Evolutionary conservation across 2,113 vertebrate species (phyloP).

Genomic region (Python bivittatus): DNA sequence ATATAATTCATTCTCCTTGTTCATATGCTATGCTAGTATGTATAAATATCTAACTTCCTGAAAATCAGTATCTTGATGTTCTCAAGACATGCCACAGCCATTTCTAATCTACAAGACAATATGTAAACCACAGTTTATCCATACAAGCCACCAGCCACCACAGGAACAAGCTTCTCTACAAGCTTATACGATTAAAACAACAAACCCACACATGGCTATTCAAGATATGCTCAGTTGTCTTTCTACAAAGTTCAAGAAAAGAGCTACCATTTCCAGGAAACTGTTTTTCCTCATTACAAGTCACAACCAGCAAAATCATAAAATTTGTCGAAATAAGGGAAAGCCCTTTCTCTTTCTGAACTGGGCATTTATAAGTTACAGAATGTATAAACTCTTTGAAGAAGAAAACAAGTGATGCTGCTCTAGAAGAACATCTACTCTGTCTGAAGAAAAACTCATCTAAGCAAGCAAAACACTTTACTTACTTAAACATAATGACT

Average conservation of each 20-base stretch:
- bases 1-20: background rate
- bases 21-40: background rate
- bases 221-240: background rate
- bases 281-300: background rate
- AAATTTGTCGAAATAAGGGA: background rate
- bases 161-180: too few species aligned
- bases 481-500: background rate
- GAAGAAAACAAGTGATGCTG: background rate
- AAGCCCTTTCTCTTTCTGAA: conserved; percentile 8
- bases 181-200: background rate
- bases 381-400: background rate
- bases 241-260: background rate
- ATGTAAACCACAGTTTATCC: background rate
- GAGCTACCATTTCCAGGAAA: background rate
- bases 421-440: background rate
- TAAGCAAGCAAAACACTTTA: background rate
- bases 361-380: conserved; percentile 26
- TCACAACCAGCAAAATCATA: conserved; percentile 2
- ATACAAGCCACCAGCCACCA: background rate
- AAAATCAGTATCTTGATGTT: too few species aligned
- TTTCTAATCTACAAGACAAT: background rate
- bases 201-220: background rate
- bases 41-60: background rate
- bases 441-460: background rate
- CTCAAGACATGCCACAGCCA: too few species aligned